Conservation (phyloP, 2,113 vertebrate species). For the Colius striatus region DNA sequence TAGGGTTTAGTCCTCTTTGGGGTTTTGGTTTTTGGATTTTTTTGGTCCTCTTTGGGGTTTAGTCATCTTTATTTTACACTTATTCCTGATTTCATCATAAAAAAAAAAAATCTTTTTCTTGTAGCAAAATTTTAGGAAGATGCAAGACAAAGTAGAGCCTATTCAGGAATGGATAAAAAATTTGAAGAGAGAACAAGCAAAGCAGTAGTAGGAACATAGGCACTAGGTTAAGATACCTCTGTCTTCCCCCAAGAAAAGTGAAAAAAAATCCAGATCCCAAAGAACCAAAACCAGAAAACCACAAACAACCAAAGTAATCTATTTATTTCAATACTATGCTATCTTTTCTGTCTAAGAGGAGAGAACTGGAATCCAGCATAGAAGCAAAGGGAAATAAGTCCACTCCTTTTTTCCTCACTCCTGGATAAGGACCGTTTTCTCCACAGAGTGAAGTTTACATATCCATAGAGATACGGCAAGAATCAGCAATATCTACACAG, state of each 20-base stretch:
- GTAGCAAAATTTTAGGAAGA: background rate
- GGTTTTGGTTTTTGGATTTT: too few relatives aligned
- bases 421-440: background rate
- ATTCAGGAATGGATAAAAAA: background rate
- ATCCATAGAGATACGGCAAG: background rate
- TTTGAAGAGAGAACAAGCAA: background rate
- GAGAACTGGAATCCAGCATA: background rate
- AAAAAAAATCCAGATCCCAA: background rate
- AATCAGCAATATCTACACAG: background rate
- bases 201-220: background rate
- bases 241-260: background rate
- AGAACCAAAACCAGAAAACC: background rate
- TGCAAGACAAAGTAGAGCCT: background rate
- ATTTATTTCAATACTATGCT: background rate
- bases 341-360: background rate
- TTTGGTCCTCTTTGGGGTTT: background rate
- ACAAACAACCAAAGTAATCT: background rate
- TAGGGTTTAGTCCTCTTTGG: background rate
- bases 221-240: background rate
- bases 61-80: background rate
- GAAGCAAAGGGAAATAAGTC: background rate
- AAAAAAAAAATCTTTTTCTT: background rate
- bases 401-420: background rate
- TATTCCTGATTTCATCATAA: background rate
- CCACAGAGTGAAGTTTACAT: too few relatives aligned